These are phyloP conservation scores for Malthinus flaveolus DNA, from an alignment of 2,888 invertebrate genomes.

Conservation along the genomic window DNA sequence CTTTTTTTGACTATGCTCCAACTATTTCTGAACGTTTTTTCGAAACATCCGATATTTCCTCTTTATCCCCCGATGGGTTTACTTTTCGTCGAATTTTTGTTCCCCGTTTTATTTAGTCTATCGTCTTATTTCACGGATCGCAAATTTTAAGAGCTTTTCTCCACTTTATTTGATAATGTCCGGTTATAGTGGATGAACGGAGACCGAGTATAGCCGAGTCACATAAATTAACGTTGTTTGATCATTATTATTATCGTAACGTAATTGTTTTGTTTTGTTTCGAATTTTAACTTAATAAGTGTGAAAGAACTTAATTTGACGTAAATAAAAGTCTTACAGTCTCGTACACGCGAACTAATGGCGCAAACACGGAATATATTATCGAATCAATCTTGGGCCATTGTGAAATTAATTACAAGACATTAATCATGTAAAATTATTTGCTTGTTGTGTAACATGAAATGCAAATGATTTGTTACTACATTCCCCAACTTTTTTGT, in stretches of 20 bases:
- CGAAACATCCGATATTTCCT: slow-evolving; percentile 30
- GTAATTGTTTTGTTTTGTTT: slow-evolving; percentile 20
- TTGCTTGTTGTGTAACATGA: slow-evolving; percentile 23
- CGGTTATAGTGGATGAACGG: not conserved
- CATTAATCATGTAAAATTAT: slow-evolving; percentile 35
- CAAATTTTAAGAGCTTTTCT: slow-evolving; percentile 45
- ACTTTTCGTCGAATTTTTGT: slow-evolving; percentile 32
- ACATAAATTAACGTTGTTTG: slow-evolving; percentile 14
- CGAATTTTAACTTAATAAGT: slow-evolving; percentile 19
- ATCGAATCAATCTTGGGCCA: slow-evolving; percentile 29
- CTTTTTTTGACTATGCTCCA: slow-evolving; percentile 28
- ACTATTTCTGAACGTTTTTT: slow-evolving; percentile 23
- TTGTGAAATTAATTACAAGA: slow-evolving; percentile 34
- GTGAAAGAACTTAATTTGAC: slow-evolving; percentile 23
- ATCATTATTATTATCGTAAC: slow-evolving; percentile 7
- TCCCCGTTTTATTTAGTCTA: slow-evolving; percentile 41
- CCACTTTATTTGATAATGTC: slow-evolving; percentile 28
- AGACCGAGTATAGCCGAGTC: slow-evolving; percentile 13
- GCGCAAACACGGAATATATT: slow-evolving; percentile 16
- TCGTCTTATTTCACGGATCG: slow-evolving; percentile 54
- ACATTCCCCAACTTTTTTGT: not conserved
- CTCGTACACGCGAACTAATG: slow-evolving; percentile 21
- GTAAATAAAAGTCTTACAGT: slow-evolving; percentile 25
- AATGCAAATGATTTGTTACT: slow-evolving; percentile 22
- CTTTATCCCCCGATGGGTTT: slow-evolving; percentile 29